Base-by-base conservation (phyloP, 2,113 vertebrate species). In the Passer montanus region DNA sequence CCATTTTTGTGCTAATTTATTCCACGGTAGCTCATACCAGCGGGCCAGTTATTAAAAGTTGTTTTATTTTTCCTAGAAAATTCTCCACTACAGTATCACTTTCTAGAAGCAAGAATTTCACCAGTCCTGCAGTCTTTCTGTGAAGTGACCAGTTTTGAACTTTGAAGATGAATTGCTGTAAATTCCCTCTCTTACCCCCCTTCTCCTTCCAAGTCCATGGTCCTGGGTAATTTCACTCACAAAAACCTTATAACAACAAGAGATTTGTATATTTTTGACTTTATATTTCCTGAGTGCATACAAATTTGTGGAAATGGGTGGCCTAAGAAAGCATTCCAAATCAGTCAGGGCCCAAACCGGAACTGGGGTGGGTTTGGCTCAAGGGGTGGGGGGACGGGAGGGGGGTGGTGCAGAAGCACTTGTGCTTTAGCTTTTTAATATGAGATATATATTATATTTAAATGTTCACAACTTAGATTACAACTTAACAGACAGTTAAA, bases 11-110 rank as follows among this genome's bases (percentile, higher is more conserved):
- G 97, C 97, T 98, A 98, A 98, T 98, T 97, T 98, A 98, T 98
- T 98, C 98, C 98, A 98, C 94, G 97, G 98, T 98, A 98, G 98
- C 98, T 98, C 97, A 98, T 98, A 98, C 98, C 98, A 98, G 98
- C 98, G 97, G 98, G 98, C 98, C 98, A 98, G 98, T 98, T 97
- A 97, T 97, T 97, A 98, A 98, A 98, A 98, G 98, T 97, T 98
- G 97, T 98, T 98, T 98, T 98, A 98, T 98, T 98, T 98, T 98
- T 98, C 98, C 97, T 98, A 97, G 97, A 98, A 97, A 97, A 98
- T 97, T 97, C 97, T 96, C 97, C 97, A 98, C 98, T 98, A 98
- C 98, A 98, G 96, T 98, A 98, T 97, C 98, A 98, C 97, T 98
- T 98, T 98, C 97, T 98, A 98, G 97, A 98, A 98, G 97, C 96